Conservation (phyloP, 2,888 invertebrate species). For the Philonicus albiceps region DNA sequence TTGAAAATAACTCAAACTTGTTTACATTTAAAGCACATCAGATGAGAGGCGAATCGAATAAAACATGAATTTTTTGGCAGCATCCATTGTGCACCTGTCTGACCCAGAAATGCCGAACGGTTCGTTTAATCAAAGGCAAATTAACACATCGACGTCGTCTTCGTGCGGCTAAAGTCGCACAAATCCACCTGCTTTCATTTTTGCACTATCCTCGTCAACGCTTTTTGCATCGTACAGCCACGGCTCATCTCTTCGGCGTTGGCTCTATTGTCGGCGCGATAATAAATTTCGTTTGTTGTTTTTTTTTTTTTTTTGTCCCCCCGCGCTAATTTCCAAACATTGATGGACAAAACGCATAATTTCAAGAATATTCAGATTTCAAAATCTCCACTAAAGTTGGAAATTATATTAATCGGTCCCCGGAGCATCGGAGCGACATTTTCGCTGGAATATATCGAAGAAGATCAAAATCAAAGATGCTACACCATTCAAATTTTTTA, state of each 20-base stretch:
- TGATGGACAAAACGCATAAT: neutral
- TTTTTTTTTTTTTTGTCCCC: neutral
- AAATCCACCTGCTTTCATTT: conserved; percentile 9
- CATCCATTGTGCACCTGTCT: neutral
- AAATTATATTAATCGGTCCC: conserved; percentile 1
- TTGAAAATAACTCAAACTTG: neutral
- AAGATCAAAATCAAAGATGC: neutral
- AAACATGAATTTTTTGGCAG: neutral
- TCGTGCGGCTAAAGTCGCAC: neutral
- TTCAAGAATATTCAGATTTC: conserved; percentile 31
- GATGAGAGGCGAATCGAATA: neutral
- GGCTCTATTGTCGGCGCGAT: neutral
- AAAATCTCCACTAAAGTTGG: conserved; percentile 11
- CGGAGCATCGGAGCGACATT: neutral
- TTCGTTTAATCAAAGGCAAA: conserved; percentile 1
- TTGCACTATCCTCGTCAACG: conserved; percentile 2
- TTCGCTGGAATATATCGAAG: neutral
- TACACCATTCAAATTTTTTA: conserved; percentile 15
- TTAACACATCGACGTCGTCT: neutral
- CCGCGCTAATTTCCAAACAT: neutral
- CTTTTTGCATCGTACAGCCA: neutral
- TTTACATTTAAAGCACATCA: neutral
- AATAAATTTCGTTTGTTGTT: neutral
- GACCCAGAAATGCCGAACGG: neutral
- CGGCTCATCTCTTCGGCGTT: neutral